Percentiles rank a stretch among this genome's conserved stretches.
Evolutionary conservation across 2,113 vertebrate species (phyloP).

Genomic region (Callaeas wilsoni): DNA sequence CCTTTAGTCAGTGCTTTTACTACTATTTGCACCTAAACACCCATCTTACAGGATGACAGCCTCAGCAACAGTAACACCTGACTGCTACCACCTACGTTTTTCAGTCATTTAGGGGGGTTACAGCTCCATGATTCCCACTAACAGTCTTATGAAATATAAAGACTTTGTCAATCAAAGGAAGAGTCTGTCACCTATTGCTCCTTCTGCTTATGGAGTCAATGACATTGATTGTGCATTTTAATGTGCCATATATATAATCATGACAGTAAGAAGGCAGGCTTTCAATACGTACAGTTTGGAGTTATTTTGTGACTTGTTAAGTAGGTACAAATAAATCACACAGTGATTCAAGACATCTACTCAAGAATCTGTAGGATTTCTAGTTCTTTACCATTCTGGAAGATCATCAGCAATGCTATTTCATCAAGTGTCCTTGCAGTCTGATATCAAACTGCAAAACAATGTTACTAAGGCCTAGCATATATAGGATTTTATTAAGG

Average conservation of each 20-base stretch:
- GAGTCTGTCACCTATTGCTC: background rate
- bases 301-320: background rate
- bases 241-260: background rate
- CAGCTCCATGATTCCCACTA: background rate
- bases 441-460: background rate
- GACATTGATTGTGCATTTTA: background rate
- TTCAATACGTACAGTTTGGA: background rate
- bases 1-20: constrained; percentile 9
- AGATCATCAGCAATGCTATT: background rate
- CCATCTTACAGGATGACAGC: background rate
- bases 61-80: constrained; percentile 2
- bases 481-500: background rate
- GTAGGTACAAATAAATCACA: background rate
- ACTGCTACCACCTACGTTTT: constrained; percentile 11
- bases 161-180: constrained; percentile 12
- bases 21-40: constrained; percentile 22
- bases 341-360: background rate
- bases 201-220: constrained; percentile 13
- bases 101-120: background rate
- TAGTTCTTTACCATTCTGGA: background rate
- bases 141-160: background rate
- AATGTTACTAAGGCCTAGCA: background rate
- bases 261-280: background rate
- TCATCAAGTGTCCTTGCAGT: background rate
- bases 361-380: background rate